Evolutionary conservation across 2,113 vertebrate species (phyloP).

Genomic region (Aptenodytes forsteri): DNA sequence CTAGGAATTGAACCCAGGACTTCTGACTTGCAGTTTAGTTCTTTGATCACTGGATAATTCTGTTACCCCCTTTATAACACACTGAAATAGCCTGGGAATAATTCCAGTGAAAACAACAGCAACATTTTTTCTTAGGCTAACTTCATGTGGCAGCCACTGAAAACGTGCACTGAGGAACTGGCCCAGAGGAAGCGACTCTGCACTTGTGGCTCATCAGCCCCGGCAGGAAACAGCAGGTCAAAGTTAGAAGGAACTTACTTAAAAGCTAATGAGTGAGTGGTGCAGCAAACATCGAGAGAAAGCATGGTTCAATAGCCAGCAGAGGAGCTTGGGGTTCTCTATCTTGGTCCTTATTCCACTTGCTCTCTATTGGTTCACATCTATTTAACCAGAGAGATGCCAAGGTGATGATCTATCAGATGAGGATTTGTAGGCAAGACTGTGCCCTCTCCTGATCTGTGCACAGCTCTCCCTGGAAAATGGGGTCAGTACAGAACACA

Average conservation of each 20-base stretch:
- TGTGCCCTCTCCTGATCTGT: neutral
- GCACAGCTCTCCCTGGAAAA: neutral
- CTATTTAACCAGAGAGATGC: neutral
- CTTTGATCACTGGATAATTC: neutral
- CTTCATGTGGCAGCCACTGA: neutral
- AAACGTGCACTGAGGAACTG: neutral
- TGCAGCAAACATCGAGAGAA: neutral
- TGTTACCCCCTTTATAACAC: neutral
- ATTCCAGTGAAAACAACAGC: conserved; percentile 17
- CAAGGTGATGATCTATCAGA: neutral
- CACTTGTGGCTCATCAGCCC: neutral
- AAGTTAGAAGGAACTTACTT: neutral
- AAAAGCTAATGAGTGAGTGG: neutral
- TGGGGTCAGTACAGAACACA: neutral
- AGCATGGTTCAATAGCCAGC: neutral
- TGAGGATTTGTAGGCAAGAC: neutral
- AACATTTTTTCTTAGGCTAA: neutral
- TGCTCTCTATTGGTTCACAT: neutral
- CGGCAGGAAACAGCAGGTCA: neutral
- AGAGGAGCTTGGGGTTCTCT: neutral
- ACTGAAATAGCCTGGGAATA: neutral
- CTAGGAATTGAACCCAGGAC: conserved; percentile 1
- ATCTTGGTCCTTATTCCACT: neutral
- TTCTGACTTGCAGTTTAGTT: conserved; percentile 18
- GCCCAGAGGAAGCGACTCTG: neutral